Evolutionary conservation across 2,888 invertebrate species (phyloP).

Genomic region (Drosophila rubida): DNA sequence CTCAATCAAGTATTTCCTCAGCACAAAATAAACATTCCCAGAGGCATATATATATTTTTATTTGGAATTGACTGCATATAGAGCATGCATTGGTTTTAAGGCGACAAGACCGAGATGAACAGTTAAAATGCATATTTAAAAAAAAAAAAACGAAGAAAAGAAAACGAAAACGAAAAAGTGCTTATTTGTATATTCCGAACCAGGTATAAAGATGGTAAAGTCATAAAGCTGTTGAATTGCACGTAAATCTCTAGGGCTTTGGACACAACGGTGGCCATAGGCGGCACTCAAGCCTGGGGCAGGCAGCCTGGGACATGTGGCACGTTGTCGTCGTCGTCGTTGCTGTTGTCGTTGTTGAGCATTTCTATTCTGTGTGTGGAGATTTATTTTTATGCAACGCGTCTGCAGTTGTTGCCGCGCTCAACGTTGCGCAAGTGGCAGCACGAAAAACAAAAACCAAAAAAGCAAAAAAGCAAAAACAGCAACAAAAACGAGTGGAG

Average conservation of each 20-base stretch:
- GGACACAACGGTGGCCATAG: conserved; percentile 45
- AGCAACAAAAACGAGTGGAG: conserved; percentile 1
- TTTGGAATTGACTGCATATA: conserved; percentile 6
- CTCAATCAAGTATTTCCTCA: conserved; percentile 16
- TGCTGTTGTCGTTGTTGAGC: conserved; percentile 48
- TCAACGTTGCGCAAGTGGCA: conserved; percentile 68
- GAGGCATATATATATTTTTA: conserved; percentile 36
- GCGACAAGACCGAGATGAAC: conserved; percentile 40
- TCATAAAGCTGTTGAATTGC: conserved; percentile 81
- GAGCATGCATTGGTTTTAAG: conserved; percentile 21
- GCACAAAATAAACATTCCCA: conserved; percentile 40
- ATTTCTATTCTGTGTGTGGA: conserved; percentile 76
- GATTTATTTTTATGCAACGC: conserved; percentile 82
- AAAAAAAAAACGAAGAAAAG: neutral
- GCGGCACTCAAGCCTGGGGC: conserved; percentile 42
- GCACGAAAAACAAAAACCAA: conserved; percentile 37
- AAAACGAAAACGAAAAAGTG: conserved; percentile 8
- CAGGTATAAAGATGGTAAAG: conserved; percentile 77
- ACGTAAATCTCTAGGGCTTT: conserved; percentile 82
- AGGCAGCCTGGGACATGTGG: conserved; percentile 55
- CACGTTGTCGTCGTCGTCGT: conserved; percentile 49
- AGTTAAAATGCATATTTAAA: conserved; percentile 14
- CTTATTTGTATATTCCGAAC: conserved; percentile 29
- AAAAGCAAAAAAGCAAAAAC: conserved; percentile 7
- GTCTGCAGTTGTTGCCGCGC: conserved; percentile 60